A percentile compares a stretch with the other conserved stretches of the same genome.
phyloP scores from a whole-genome alignment of 2,888 invertebrate genomes.

The Ramazzottius varieornatus region DNA sequence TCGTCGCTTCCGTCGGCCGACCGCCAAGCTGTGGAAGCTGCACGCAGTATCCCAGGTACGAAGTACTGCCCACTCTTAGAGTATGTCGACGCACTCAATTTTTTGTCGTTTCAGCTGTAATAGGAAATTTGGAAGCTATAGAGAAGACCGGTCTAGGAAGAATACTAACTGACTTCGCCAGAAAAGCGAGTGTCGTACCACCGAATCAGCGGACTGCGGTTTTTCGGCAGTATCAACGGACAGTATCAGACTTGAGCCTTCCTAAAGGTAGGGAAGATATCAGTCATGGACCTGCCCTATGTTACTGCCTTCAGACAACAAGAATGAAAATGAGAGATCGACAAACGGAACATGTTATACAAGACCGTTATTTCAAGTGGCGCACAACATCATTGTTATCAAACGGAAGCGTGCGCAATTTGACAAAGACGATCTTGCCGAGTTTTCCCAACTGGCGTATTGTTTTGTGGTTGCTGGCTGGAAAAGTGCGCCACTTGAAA shows the following conservation, averaged over 20 bases:
- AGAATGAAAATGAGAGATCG: too few species aligned
- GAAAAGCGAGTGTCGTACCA: neutral
- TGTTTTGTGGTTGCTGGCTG: too few species aligned
- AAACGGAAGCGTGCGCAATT: too few species aligned
- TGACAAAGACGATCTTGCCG: too few species aligned
- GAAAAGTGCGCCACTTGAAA: too few species aligned
- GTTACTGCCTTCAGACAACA: too few species aligned
- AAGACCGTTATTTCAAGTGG: too few species aligned
- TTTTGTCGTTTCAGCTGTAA: neutral
- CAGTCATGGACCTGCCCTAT: too few species aligned
- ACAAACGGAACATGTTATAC: too few species aligned
- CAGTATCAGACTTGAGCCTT: neutral
- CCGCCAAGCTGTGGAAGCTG: neutral
- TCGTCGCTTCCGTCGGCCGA: neutral
- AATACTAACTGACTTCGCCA: neutral
- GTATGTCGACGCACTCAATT: neutral
- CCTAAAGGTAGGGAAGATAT: neutral
- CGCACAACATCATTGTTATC: too few species aligned
- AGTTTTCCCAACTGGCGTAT: too few species aligned
- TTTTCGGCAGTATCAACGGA: neutral
- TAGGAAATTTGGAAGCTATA: neutral
- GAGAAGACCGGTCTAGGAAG: neutral
- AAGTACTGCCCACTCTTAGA: neutral
- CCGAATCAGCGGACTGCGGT: neutral
- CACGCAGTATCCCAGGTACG: neutral